Percentiles rank a stretch among this genome's conserved stretches.
Evolutionary conservation across 2,888 invertebrate species (phyloP).

Genomic region (Archaeoteleia sp.): DNA sequence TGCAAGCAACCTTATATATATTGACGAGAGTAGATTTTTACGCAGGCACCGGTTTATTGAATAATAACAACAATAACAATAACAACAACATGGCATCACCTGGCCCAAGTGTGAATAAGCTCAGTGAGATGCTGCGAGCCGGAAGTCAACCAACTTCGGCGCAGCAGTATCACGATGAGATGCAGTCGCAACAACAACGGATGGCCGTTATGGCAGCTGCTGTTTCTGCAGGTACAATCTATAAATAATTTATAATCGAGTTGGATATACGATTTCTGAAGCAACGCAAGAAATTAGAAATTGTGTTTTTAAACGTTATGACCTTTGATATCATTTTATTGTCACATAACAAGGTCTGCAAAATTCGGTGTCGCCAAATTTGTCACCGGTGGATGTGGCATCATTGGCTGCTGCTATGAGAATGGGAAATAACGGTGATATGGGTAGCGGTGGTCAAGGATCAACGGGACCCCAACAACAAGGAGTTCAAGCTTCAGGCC

Average conservation of each 20-base stretch:
- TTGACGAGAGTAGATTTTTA: constrained; percentile 76
- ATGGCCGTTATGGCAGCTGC: constrained; percentile 74
- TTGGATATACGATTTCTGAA: too few relatives aligned
- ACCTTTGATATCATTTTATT: too few relatives aligned
- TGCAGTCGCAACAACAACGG: constrained; percentile 79
- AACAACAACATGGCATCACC: constrained; percentile 77
- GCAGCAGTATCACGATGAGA: constrained; percentile 76
- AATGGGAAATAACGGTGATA: constrained; percentile 76
- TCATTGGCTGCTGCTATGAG: constrained; percentile 73
- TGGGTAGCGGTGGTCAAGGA: constrained; percentile 71
- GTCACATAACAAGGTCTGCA: constrained; percentile 66
- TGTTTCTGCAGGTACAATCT: constrained; percentile 69
- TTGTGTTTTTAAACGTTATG: too few relatives aligned
- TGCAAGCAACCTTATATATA: constrained; percentile 50
- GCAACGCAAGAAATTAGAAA: too few relatives aligned
- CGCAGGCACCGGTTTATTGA: constrained; percentile 80
- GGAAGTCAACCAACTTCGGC: constrained; percentile 71
- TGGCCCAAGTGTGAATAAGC: constrained; percentile 73
- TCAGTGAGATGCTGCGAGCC: constrained; percentile 73
- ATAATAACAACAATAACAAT: constrained; percentile 82
- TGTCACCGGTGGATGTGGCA: constrained; percentile 73
- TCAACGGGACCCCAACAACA: constrained; percentile 72
- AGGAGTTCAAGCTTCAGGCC: constrained; percentile 69
- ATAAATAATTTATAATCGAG: neutral
- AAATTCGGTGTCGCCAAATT: constrained; percentile 73